These are phyloP conservation scores for Ornithorhynchus anatinus DNA, from an alignment of 2,113 vertebrate genomes.

Conservation along the genomic window DNA sequence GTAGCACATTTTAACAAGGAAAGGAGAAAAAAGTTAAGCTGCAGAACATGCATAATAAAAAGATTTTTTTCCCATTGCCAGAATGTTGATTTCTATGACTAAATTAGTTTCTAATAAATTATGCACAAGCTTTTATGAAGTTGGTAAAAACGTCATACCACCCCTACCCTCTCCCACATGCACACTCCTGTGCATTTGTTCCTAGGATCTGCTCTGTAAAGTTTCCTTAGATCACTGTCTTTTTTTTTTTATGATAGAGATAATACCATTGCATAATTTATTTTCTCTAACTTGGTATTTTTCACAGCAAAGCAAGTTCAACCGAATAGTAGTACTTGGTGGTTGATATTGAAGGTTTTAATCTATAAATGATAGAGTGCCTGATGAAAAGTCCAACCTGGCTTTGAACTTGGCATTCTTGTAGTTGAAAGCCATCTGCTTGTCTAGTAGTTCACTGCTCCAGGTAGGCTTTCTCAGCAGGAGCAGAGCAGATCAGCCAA, in stretches of 20 bases:
- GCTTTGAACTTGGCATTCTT: too few species aligned
- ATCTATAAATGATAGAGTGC: too few species aligned
- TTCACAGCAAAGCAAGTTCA: background rate
- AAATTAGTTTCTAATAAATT: slow-evolving; percentile 73
- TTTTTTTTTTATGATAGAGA: background rate
- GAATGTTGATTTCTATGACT: slow-evolving; percentile 65
- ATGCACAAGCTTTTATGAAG: slow-evolving; percentile 59
- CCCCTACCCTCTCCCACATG: too few species aligned
- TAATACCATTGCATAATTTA: slow-evolving; percentile 16
- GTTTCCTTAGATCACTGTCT: slow-evolving; percentile 4
- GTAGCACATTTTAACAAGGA: slow-evolving; percentile 44
- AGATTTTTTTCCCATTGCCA: slow-evolving; percentile 22
- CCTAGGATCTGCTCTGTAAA: slow-evolving; percentile 8
- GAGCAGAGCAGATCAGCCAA: too few species aligned
- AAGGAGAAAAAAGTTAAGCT: slow-evolving; percentile 43
- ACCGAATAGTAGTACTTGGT: background rate
- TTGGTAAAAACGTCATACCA: slow-evolving; percentile 47
- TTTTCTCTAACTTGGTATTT: too few species aligned
- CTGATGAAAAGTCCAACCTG: too few species aligned
- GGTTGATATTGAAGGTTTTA: too few species aligned
- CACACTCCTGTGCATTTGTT: slow-evolving; percentile 10
- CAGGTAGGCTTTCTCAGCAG: too few species aligned
- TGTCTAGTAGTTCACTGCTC: too few species aligned
- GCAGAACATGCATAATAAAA: slow-evolving; percentile 61
- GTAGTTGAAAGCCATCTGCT: too few species aligned